Evolutionary conservation across 1,140 invertebrate genomes (phyloP), one percentile per base, ranked within the genome.

Genomic region (Pygmarrhopalites habei): DNA sequence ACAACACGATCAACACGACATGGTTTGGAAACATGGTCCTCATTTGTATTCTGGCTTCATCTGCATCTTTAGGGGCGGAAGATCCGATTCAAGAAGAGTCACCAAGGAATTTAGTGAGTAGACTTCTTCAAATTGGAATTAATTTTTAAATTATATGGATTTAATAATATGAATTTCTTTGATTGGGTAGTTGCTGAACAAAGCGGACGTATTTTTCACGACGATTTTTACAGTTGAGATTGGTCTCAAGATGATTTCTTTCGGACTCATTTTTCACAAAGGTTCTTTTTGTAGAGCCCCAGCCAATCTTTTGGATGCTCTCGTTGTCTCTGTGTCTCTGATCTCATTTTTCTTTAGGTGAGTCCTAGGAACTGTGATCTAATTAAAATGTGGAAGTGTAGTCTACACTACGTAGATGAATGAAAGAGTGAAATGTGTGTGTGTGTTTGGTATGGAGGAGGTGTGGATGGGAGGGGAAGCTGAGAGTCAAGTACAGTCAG

Each of bases 141-240:
- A n/a, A n/a, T n/a, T n/a, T n/a, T n/a, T n/a, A n/a, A n/a, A n/a
- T n/a, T n/a, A n/a, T n/a, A n/a, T n/a, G n/a, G n/a, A n/a, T n/a
- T n/a, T n/a, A n/a, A n/a, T n/a, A n/a, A n/a, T n/a, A n/a, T n/a
- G n/a, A n/a, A n/a, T n/a, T n/a, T n/a, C n/a, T n/a, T n/a, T n/a
- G n/a, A n/a, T n/a, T n/a, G n/a, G n/a, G n/a, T 80, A 98, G 92
- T 85, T 98, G 72, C 78, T 99, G 63, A 88, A 87, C 77, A 88
- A 92, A 77, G 99, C 98, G 79, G 96, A 99, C 80, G 91, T 92
- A 76, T 92, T 99, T 80, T 99, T 99, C 80, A 99, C 97, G 63
- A 84, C 88, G 67, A 90, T 99, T 71, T 99, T 99, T 80, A 97
- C 95, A 32, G 82, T 98, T 73, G 97, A 99, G 83, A 89, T 99